Percentiles rank a stretch among this genome's conserved stretches.
Evolutionary conservation across 2,797 vertebrate genomes (phyloP).

Genomic region (Phaenicophaeus curvirostris): DNA sequence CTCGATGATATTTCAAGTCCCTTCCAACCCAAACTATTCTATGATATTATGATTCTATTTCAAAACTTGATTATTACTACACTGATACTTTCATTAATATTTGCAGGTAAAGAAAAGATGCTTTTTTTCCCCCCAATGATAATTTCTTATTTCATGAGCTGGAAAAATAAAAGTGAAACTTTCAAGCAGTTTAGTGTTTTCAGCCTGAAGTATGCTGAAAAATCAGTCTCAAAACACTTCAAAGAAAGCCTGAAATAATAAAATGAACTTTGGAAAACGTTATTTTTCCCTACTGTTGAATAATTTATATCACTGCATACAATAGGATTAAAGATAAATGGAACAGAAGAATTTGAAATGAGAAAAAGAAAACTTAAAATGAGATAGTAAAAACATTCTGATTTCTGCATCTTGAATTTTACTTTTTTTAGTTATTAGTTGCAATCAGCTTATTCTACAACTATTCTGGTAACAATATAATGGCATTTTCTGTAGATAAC

Average conservation of each 20-base stretch:
- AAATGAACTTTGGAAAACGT: not conserved
- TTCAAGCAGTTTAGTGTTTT: not conserved
- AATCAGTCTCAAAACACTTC: constrained; percentile 4
- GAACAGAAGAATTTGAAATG: not conserved
- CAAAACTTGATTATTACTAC: too few species aligned
- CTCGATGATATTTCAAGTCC: too few species aligned
- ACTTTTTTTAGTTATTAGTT: not conserved
- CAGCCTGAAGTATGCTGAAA: not conserved
- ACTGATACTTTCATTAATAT: not conserved
- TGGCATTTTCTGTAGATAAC: not conserved
- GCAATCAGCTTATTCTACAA: not conserved
- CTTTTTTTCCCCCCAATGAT: not conserved
- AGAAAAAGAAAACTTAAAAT: not conserved
- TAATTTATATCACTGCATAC: not conserved
- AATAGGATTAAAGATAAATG: constrained; percentile 8
- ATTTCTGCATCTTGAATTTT: not conserved
- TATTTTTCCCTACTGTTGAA: constrained; percentile 1
- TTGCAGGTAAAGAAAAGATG: not conserved
- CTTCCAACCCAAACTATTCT: too few species aligned
- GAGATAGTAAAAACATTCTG: not conserved
- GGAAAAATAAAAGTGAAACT: not conserved
- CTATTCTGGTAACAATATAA: not conserved
- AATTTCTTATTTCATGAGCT: not conserved
- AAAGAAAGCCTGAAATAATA: not conserved
- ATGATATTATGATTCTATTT: too few species aligned